Conservation (phyloP, 2,113 vertebrate species). For the Lonchura striata region DNA sequence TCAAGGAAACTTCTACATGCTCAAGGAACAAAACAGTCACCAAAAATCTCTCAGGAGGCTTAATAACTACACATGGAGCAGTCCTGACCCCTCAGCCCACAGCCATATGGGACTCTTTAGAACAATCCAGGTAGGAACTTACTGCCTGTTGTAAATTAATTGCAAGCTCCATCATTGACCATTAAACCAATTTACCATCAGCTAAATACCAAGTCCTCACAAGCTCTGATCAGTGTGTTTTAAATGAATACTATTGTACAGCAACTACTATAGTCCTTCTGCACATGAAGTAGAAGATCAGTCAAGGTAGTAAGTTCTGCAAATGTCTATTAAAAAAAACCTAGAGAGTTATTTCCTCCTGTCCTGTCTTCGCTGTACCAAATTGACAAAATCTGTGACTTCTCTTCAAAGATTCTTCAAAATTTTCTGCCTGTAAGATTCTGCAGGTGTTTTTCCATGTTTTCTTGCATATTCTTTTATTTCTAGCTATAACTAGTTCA, state of each 20-base stretch:
- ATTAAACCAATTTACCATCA: not conserved
- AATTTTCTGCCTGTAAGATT: not conserved
- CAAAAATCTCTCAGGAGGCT: not conserved
- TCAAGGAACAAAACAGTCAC: not conserved
- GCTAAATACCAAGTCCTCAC: not conserved
- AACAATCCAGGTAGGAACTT: not conserved
- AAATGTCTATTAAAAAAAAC: not conserved
- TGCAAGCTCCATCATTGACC: not conserved
- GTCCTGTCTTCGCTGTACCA: too few species aligned
- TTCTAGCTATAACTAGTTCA: not conserved
- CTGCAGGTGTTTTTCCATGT: not conserved
- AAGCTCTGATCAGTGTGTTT: not conserved
- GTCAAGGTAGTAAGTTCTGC: not conserved
- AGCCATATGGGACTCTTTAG: not conserved
- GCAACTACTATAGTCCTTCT: not conserved
- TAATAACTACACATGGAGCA: not conserved
- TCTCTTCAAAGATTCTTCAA: not conserved
- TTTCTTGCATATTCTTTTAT: not conserved
- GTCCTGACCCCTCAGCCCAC: not conserved
- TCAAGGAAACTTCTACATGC: not conserved
- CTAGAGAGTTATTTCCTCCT: not conserved
- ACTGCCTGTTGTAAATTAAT: not conserved
- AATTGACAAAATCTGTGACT: not conserved
- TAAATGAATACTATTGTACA: not conserved
- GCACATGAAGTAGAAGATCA: not conserved